phyloP scores from a whole-genome alignment of 1,140 invertebrate species.

The Globodera ellingtonae region DNA sequence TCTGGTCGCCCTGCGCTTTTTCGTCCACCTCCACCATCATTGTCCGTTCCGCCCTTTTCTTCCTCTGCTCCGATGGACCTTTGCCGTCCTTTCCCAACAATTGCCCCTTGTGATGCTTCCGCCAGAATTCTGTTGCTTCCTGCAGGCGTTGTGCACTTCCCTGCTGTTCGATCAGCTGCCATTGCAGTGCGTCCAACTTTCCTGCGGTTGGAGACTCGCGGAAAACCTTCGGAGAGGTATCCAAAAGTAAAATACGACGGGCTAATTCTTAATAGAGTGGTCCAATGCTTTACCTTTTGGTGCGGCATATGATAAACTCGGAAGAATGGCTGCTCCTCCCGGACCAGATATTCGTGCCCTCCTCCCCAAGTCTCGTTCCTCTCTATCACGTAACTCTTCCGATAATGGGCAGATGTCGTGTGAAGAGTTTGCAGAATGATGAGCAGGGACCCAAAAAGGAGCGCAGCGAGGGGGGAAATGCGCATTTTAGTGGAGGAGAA shows the following conservation, averaged over 20 bases:
- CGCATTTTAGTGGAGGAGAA: too few species aligned
- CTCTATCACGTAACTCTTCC: slow-evolving; percentile 25
- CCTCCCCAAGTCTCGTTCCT: slow-evolving; percentile 24
- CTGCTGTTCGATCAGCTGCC: slow-evolving; percentile 29
- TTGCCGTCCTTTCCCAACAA: neutral
- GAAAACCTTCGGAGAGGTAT: slow-evolving; percentile 12
- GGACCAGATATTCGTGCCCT: slow-evolving; percentile 32
- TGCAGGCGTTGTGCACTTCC: slow-evolving; percentile 11
- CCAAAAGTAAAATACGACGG: slow-evolving; percentile 15
- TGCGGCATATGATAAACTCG: slow-evolving; percentile 39
- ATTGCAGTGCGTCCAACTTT: slow-evolving; percentile 7
- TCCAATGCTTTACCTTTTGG: slow-evolving; percentile 9
- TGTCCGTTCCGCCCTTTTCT: slow-evolving; percentile 12
- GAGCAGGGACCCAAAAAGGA: neutral
- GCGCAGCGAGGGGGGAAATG: neutral
- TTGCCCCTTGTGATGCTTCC: neutral
- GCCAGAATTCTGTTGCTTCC: slow-evolving; percentile 27
- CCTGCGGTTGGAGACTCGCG: slow-evolving; percentile 23
- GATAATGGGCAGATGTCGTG: neutral
- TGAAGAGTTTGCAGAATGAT: neutral
- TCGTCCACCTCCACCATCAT: neutral
- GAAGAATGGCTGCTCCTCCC: slow-evolving; percentile 44
- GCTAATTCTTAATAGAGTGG: neutral
- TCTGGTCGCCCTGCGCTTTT: neutral
- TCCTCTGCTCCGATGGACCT: slow-evolving; percentile 3